Base-by-base conservation (phyloP, 2,888 invertebrate genomes). In the Papilio elwesi region DNA sequence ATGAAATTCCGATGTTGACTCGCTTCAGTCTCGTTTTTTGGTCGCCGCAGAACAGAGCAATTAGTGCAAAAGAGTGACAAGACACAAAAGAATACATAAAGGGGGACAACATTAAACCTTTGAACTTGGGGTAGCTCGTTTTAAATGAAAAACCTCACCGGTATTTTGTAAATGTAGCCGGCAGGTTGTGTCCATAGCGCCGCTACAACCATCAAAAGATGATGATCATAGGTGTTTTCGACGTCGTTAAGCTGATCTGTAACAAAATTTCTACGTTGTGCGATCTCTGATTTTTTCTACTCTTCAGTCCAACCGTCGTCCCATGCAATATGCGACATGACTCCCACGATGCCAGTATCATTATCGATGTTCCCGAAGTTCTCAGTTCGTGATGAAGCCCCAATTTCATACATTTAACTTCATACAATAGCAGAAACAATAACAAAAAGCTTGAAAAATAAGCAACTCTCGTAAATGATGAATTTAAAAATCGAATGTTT, bases 211-310 rank as follows among this genome's bases (percentile, higher is more conserved):
- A 93, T 93, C 93, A 93, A 93, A 93, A 93, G 91, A 93, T 93
- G 91, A 93, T 93, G 90, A 93, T 92, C 93, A 93, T 93, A 79
- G 93, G 93, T 89, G 93, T 93, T 93, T 93, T 93, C 91, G 93
- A 93, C 88, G 93, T 93, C 87, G 93, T 90, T 90, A 93, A 90
- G 91, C 91, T 93, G 93, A 93, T 92, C 93, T 93, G 93, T 86
- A 93, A 93, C 93, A 93, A 90, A 93, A 93, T 91, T 83, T 83
- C 90, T 90, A 86, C 87, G 86, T 92, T 93, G 88, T 92, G 93
- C 93, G 92, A 90, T 91, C 90, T 89, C 85, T 75, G 52, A 76
- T 81, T 85, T 86, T 87, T 83, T 81, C 83, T 82, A 81, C 80
- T 83, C 82, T 79, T 81, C 80, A 75, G 76, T 82, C 87, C 90